Conservation (phyloP, 2,888 invertebrate genomes). For the Phyllotreta striolata region DNA sequence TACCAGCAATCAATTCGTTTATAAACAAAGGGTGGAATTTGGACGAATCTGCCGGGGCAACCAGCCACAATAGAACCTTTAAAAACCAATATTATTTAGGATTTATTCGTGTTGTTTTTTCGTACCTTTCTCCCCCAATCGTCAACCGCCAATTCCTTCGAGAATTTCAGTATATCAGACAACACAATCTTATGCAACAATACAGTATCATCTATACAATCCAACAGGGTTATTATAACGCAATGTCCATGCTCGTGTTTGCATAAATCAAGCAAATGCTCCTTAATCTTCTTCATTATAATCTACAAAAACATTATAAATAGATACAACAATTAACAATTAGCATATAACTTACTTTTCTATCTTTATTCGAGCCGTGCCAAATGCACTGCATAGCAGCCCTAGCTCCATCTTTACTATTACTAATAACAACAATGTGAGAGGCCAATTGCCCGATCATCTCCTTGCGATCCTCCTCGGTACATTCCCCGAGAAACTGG, state of each 20-base stretch:
- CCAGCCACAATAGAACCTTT: slow-evolving; percentile 80
- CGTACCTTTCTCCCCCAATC: slow-evolving; percentile 85
- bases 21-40: slow-evolving; percentile 86
- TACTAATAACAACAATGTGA: slow-evolving; percentile 71
- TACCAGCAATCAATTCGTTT: slow-evolving; percentile 76
- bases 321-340: not conserved
- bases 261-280: slow-evolving; percentile 79
- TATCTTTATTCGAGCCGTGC: slow-evolving; percentile 83
- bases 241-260: slow-evolving; percentile 89
- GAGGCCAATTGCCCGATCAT: slow-evolving; percentile 77
- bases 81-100: slow-evolving; percentile 39
- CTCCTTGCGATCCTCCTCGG: slow-evolving; percentile 74
- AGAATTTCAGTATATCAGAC: slow-evolving; percentile 71
- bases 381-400: slow-evolving; percentile 87
- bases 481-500: slow-evolving; percentile 82
- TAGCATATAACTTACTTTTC: slow-evolving; percentile 65
- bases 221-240: slow-evolving; percentile 83
- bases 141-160: slow-evolving; percentile 74
- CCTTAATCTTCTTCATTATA: slow-evolving; percentile 88
- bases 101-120: slow-evolving; percentile 11
- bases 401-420: slow-evolving; percentile 83
- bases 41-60: slow-evolving; percentile 80
- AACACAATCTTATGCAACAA: slow-evolving; percentile 84
- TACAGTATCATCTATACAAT: slow-evolving; percentile 92
- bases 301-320: slow-evolving; percentile 63